Base-by-base conservation (phyloP, 2,797 vertebrate genomes). In the Enteromius trimaculatus region DNA sequence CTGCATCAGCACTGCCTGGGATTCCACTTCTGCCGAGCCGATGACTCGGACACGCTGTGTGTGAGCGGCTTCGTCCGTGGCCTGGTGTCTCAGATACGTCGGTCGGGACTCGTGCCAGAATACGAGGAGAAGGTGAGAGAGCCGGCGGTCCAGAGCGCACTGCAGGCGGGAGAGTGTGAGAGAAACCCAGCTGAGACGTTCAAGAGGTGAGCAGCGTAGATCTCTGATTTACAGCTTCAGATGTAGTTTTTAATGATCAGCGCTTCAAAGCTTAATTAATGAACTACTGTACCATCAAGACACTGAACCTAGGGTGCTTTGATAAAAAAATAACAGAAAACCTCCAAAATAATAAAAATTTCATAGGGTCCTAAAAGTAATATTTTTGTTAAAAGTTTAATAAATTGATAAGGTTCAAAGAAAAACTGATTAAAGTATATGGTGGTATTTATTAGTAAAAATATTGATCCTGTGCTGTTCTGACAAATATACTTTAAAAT, bases 1-100 rank as follows among this genome's bases (percentile, higher is more conserved):
- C 92, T 98, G 70, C 96, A 98, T 80, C 96, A 94, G 34, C 97
- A 97, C 84, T 94, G 94, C 23, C 90, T 99, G 88, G 97, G 97
- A 16, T 99, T 96, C 90, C 97, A 99, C 85, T 99, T 99, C 93
- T 99, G 98, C 94, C 95, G 96, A 85, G 97, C 97, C 0, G 97
- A 98, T 65, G 98, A 99, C 92, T 95, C 96, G 0, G 97, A 97
- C 89, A 99, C 98, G 0, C 91, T 98, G 80, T 97, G 97, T 23
- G 94, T 96, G 0, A 96, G 97, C 29, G 95, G 95, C 14, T 99
- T 99, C 81, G 87, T 99, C 14, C 94, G 96, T 42, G 92, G 94
- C 14, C 92, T 99, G 49, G 96, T 98, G 88, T 90, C 95, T 10
- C 98, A 99, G 86, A 96, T 99, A 82, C 93, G 96, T 91, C 92